phyloP scores from a whole-genome alignment of 2,888 invertebrate species.

The Metacarcinus magister region DNA sequence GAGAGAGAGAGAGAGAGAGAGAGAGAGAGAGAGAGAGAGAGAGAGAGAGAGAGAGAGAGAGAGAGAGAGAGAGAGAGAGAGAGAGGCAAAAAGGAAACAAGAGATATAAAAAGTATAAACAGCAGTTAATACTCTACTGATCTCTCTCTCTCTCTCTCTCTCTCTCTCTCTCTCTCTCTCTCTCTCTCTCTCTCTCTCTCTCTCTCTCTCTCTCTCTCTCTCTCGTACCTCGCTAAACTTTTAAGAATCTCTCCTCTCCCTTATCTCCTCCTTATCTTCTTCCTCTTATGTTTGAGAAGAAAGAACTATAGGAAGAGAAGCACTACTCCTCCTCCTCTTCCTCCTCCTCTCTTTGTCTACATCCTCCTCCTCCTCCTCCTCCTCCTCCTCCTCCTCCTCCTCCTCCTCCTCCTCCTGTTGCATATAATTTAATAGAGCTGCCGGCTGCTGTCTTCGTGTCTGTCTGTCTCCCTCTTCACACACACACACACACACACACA shows the following conservation, averaged over 20 bases:
- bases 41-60: too few species aligned
- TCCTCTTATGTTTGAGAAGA: background rate
- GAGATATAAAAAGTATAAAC: too few species aligned
- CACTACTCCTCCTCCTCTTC: background rate
- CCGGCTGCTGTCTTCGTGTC: background rate
- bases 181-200: slow-evolving; percentile 53
- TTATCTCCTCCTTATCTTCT: background rate
- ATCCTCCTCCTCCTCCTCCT: background rate
- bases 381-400: background rate
- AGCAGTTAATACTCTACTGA: too few species aligned
- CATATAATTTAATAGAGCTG: slow-evolving; percentile 26
- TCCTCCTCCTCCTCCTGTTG: slow-evolving; percentile 6
- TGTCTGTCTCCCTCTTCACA: too few species aligned
- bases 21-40: too few species aligned
- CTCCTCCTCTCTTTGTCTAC: background rate
- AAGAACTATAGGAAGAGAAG: background rate
- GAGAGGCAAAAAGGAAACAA: background rate
- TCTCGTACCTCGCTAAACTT: too few species aligned
- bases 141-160: background rate
- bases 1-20: too few species aligned
- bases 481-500: too few species aligned
- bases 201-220: slow-evolving; percentile 12
- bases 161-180: slow-evolving; percentile 46
- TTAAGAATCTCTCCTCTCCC: background rate
- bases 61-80: background rate